Evolutionary conservation across 2,888 invertebrate species (phyloP), one percentile per base, ranked within the genome.

Genomic region (Aquatica leii): DNA sequence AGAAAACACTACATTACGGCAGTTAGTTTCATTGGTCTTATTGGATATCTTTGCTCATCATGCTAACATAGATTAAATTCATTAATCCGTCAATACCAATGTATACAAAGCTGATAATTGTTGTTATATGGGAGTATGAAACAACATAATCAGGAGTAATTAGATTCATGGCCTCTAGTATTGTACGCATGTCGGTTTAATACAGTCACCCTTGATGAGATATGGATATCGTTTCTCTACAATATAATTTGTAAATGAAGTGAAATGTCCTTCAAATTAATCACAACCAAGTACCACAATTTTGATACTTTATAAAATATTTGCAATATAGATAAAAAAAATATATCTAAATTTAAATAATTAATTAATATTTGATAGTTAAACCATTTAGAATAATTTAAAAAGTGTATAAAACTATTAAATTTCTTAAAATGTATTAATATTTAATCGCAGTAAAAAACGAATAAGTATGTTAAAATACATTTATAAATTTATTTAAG

Each of bases 61-160:
- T 20, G n/a, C 14, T 54, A 24, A 18, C 41, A 4, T 41, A 31
- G 35, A 63, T 55, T 59, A 55, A 63, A 34, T 51, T 49, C 59
- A 59, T 54, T 58, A 57, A 52, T 65, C 52, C 57, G 58, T 57
- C 60, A 52, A 61, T 65, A 56, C 48, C 57, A 56, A 60, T 64
- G 60, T 64, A 60, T 57, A 57, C 56, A 46, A 41, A 60, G 57
- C 54, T 57, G 65, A 61, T 65, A 65, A 65, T 65, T 61, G 65
- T 65, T 65, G 65, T 53, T 57, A 58, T 61, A 61, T 58, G 49
- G 56, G 54, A 51, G 37, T 21, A 50, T 57, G 41, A 48, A 56
- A 48, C 53, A 65, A 65, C 58, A 65, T 61, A 65, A 65, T 65
- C 65, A 65, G 51, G 65, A 61, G 54, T 65, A 65, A 65, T 61